Evolutionary conservation across 37 sponge, comb jelly and placozoan genomes (phyloP).

Genomic region (Spongia lamella): DNA sequence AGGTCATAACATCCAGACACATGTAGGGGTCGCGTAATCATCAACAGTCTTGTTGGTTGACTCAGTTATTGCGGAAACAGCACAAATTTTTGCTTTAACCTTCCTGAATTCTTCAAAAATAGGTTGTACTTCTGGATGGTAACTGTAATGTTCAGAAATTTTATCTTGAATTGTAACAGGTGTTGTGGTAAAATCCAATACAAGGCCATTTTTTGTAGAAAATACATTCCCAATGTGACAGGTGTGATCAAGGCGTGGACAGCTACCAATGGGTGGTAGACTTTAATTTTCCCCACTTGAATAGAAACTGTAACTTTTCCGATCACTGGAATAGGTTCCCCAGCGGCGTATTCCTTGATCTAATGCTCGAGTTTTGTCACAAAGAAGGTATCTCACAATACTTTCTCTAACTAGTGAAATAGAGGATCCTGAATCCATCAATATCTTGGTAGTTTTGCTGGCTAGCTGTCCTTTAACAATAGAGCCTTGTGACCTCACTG

Average conservation of each 20-base stretch:
- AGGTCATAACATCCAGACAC: too few species aligned
- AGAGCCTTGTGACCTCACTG: conserved; percentile 6
- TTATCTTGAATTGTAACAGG: conserved; percentile 11
- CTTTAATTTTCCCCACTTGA: conserved; percentile 12
- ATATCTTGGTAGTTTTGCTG: not conserved
- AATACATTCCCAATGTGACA: conserved; percentile 15
- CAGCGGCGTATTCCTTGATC: not conserved
- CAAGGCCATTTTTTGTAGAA: conserved; percentile 19
- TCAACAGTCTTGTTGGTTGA: too few species aligned
- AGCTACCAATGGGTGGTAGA: conserved; percentile 12
- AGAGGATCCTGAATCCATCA: conserved; percentile 10
- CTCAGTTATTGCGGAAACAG: too few species aligned
- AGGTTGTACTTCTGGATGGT: too few species aligned
- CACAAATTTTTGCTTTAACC: too few species aligned
- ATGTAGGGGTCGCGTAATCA: too few species aligned
- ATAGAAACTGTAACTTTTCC: conserved; percentile 1
- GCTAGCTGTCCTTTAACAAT: not conserved
- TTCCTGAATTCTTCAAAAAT: too few species aligned
- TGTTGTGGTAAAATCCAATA: conserved; percentile 21
- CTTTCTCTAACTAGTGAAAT: conserved; percentile 1
- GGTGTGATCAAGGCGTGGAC: conserved; percentile 14
- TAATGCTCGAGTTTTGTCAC: too few species aligned
- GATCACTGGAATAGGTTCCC: conserved; percentile 10
- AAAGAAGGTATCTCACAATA: too few species aligned
- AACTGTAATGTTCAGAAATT: too few species aligned